Evolutionary conservation across 1,140 invertebrate species (phyloP).

Genomic region (Anastrepha obliqua): DNA sequence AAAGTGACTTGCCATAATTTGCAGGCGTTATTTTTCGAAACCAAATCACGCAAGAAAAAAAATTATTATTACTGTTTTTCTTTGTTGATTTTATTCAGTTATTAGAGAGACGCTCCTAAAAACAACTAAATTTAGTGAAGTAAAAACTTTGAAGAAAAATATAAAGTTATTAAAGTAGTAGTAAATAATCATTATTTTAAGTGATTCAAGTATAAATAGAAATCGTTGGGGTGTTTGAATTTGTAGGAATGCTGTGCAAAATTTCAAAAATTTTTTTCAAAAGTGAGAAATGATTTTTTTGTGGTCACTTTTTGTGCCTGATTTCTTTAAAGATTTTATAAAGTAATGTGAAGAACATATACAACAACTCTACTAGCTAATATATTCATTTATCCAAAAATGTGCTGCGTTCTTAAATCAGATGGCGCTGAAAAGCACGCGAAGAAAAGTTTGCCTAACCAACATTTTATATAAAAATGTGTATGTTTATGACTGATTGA

Average conservation of each 20-base stretch:
- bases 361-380: no score
- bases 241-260: background rate
- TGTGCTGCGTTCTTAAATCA: no score
- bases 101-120: slow-evolving; percentile 44
- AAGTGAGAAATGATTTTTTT: no score
- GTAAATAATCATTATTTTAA: background rate
- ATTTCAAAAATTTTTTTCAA: background rate
- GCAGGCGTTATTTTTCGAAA: background rate
- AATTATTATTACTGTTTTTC: background rate
- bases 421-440: no score
- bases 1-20: background rate
- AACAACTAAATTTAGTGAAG: slow-evolving; percentile 53
- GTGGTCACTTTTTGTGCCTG: no score
- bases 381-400: no score
- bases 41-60: background rate
- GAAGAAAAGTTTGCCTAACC: no score
- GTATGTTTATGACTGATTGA: no score
- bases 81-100: background rate
- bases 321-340: no score
- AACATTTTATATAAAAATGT: no score
- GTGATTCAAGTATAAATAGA: background rate
- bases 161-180: background rate
- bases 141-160: slow-evolving; percentile 29
- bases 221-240: background rate
- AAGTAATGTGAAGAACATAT: no score